A percentile compares a stretch with the other conserved stretches of the same genome.
These are phyloP conservation scores for Catagonus wagneri DNA, from an alignment of 2,113 vertebrate species.

Conservation along the genomic window DNA sequence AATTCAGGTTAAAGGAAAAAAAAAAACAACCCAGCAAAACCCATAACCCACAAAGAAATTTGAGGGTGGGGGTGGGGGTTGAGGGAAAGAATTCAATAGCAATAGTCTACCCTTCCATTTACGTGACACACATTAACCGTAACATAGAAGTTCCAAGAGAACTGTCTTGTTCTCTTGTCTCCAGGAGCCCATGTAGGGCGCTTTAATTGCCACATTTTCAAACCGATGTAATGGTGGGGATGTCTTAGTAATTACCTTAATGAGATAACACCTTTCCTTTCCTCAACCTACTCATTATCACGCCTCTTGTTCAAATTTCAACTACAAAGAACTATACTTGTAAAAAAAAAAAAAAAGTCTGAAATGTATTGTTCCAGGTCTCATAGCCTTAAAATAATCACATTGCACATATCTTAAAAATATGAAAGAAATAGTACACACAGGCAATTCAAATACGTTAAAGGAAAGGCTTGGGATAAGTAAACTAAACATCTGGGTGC, in stretches of 20 bases:
- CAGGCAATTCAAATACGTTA: conserved; percentile 78
- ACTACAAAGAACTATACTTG: conserved; percentile 89
- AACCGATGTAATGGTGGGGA: conserved; percentile 95
- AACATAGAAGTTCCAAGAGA: conserved; percentile 92
- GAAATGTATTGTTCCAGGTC: conserved; percentile 85
- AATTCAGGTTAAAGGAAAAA: conserved; percentile 70
- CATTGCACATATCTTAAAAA: conserved; percentile 77
- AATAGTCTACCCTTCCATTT: conserved; percentile 89
- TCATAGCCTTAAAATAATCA: conserved; percentile 82
- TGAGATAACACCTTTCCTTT: conserved; percentile 98
- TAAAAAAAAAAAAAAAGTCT: conserved; percentile 77
- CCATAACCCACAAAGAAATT: conserved; percentile 69
- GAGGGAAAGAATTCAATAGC: conserved; percentile 86
- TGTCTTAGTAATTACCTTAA: conserved; percentile 99
- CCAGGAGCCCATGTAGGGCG: conserved; percentile 92
- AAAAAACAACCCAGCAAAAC: not conserved
- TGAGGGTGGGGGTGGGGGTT: conserved; percentile 48
- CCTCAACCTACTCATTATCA: conserved; percentile 98
- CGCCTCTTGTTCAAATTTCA: conserved; percentile 93
- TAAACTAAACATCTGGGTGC: conserved; percentile 92
- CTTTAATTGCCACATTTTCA: conserved; percentile 99
- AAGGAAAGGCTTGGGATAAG: conserved; percentile 84
- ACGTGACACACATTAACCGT: conserved; percentile 90
- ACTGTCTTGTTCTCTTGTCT: conserved; percentile 92
- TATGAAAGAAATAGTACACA: conserved; percentile 74